phyloP scores from a whole-genome alignment of 2,888 invertebrate genomes.

The Leucophora obtusa region DNA sequence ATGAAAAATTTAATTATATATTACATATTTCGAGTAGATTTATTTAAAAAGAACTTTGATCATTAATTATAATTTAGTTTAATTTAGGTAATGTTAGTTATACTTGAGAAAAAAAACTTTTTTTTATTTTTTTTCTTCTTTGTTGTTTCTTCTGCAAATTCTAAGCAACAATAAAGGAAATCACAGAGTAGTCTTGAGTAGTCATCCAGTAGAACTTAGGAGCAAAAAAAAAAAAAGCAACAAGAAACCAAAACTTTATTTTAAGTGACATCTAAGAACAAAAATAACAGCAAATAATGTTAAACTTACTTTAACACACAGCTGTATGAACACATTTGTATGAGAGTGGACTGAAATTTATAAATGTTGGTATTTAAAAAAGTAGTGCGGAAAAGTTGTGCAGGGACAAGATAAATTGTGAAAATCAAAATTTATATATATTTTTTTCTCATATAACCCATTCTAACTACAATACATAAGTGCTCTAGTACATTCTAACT shows the following conservation, averaged over 20 bases:
- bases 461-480: too few relatives aligned
- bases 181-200: conserved; percentile 52
- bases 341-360: too few relatives aligned
- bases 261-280: conserved; percentile 57
- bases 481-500: too few relatives aligned
- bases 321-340: background rate
- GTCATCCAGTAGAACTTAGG: conserved; percentile 38
- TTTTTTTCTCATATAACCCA: too few relatives aligned
- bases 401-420: too few relatives aligned
- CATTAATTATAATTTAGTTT: conserved; percentile 60
- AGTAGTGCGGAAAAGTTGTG: too few relatives aligned
- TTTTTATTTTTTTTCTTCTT: background rate
- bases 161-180: conserved; percentile 26
- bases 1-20: background rate
- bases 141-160: conserved; percentile 14
- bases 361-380: too few relatives aligned
- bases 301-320: conserved; percentile 37
- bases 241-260: conserved; percentile 50
- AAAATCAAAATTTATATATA: too few relatives aligned
- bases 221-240: conserved; percentile 15
- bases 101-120: conserved; percentile 38
- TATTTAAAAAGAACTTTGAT: conserved; percentile 35
- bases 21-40: background rate
- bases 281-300: conserved; percentile 44
- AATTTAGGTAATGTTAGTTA: conserved; percentile 47